A percentile compares a stretch with the other conserved stretches of the same genome.
These are phyloP conservation scores for Pterophyllum scalare DNA, from an alignment of 2,113 vertebrate genomes.

Conservation along the genomic window DNA sequence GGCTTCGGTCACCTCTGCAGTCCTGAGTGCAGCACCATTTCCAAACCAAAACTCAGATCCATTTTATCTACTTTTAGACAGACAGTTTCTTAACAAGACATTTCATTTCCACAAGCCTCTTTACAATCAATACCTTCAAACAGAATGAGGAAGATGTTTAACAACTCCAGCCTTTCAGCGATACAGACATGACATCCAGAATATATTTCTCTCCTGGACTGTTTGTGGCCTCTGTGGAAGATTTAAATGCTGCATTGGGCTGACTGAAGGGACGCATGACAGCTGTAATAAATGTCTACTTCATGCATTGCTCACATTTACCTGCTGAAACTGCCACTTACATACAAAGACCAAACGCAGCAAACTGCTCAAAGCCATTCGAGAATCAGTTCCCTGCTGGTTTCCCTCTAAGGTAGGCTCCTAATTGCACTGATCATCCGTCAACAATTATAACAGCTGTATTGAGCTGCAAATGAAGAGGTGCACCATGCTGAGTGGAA, in stretches of 20 bases:
- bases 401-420: slow-evolving; percentile 2
- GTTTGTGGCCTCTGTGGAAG: neutral
- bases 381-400: slow-evolving; percentile 18
- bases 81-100: slow-evolving; percentile 20
- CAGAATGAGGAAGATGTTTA: slow-evolving; percentile 13
- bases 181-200: slow-evolving; percentile 24
- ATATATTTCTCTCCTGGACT: slow-evolving; percentile 8
- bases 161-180: slow-evolving; percentile 27
- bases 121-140: slow-evolving; percentile 38
- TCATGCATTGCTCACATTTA: neutral
- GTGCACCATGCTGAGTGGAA: slow-evolving; percentile 48
- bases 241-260: neutral
- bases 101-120: slow-evolving; percentile 14
- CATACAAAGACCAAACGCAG: neutral
- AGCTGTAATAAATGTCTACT: slow-evolving; percentile 16
- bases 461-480: slow-evolving; percentile 45
- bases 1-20: neutral
- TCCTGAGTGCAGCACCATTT: neutral
- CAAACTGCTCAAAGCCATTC: neutral
- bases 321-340: neutral
- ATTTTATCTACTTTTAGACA: slow-evolving; percentile 14
- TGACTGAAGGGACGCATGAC: slow-evolving; percentile 19
- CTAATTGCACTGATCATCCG: slow-evolving; percentile 54
- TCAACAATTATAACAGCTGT: slow-evolving; percentile 24
- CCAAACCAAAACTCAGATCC: slow-evolving; percentile 18